Evolutionary conservation across 2,113 vertebrate genomes (phyloP), one percentile per base, ranked within the genome.

Genomic region (Ophthalmolycus amberensis): DNA sequence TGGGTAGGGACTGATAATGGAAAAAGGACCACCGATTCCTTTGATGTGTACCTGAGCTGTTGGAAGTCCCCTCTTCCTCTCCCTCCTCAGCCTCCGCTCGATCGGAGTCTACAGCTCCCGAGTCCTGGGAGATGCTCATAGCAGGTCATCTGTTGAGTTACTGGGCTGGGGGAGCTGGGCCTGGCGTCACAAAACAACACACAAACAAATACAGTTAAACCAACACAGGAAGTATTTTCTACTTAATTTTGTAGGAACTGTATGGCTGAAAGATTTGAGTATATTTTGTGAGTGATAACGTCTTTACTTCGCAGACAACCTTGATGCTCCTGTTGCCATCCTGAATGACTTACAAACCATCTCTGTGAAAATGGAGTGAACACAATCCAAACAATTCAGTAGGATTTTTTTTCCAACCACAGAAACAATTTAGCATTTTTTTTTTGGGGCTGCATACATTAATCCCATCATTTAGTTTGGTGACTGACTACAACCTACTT

Each of bases 71-170:
- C 80, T 92, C 94, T 37, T 94, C 95, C n/a, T 95, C 95, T 15
- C 91, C 95, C 27, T 94, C 95, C 1, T 95, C 94, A 4, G 59
- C 85, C 58, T 95, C 90, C 2, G 93, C 90, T 82, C 94, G 93
- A 79, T 96, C 96, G 2, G 95, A 92, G 80, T 97, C 95, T 0
- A 90, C 91, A 71, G 92, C 91, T 66, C 69, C 92, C 3, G 95
- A 92, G 38, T 97, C 96, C 89, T 96, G 96, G 80, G 96, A 97
- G 90, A 97, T 97, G 94, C 96, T 97, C 97, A 97, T 97, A 9
- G 96, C 96, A n/a, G 0, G 96, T 97, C 96, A 97, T 97, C 93
- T 97, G 96, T 90, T 97, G 96, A 80, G 97, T 97, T 90, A 97
- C 96, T 46, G 97, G 96, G 83, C 95, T 96, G 81, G 96, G 95